phyloP scores from a whole-genome alignment of 2,888 invertebrate genomes.

The Suillia variegata region DNA sequence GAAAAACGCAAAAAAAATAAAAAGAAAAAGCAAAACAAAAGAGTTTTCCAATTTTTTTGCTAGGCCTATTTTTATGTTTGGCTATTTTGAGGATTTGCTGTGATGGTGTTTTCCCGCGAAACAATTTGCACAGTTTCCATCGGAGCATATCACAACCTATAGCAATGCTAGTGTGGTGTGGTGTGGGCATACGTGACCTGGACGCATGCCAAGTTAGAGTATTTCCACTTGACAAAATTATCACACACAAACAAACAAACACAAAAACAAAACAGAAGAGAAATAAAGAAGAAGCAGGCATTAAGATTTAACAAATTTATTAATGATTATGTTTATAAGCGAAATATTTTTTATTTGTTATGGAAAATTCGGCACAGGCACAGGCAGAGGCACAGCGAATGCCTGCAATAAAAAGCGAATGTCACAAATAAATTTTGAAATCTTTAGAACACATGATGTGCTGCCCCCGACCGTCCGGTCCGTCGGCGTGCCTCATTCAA shows the following conservation, averaged over 20 bases:
- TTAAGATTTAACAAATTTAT: neutral
- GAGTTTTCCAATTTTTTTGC: neutral
- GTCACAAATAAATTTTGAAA: too few relatives aligned
- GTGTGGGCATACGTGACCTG: conserved; percentile 24
- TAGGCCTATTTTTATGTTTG: neutral
- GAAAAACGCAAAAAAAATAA: too few relatives aligned
- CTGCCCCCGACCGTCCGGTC: too few relatives aligned
- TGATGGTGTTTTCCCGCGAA: neutral
- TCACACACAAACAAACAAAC: neutral
- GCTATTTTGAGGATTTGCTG: neutral
- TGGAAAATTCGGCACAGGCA: too few relatives aligned
- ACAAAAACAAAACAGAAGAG: neutral
- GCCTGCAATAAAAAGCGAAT: too few relatives aligned
- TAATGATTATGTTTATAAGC: neutral
- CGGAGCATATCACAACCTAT: neutral
- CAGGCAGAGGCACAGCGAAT: neutral
- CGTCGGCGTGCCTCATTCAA: too few relatives aligned
- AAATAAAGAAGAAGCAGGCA: too few relatives aligned
- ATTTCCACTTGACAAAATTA: neutral
- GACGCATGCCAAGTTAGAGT: conserved; percentile 21
- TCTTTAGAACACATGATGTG: too few relatives aligned
- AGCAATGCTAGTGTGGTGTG: too few relatives aligned
- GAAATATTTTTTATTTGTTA: neutral
- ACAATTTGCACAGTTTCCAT: neutral
- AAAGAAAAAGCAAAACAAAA: neutral